Evolutionary conservation across 1,140 invertebrate species (phyloP).

Genomic region (Diorhabda sublineata): DNA sequence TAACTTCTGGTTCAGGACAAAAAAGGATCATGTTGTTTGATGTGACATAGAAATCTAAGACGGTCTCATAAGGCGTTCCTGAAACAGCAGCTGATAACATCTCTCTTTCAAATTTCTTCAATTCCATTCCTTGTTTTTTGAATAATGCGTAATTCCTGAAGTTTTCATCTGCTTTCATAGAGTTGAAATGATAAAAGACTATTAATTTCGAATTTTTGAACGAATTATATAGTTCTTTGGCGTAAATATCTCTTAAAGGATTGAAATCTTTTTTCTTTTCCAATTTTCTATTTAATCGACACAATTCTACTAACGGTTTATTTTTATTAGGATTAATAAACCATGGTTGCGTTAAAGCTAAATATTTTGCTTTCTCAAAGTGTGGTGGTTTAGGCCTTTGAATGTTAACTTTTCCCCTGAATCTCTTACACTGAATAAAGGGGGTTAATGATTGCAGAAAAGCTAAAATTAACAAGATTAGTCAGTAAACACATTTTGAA

Average conservation of each 20-base stretch:
- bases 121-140: conserved; percentile 60
- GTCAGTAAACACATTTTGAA: too few relatives aligned
- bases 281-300: conserved; percentile 26
- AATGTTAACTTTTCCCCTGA: conserved; percentile 68
- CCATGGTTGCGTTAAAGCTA: conserved; percentile 59
- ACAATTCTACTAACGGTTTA: conserved; percentile 43
- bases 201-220: conserved; percentile 67
- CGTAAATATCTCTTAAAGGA: conserved; percentile 66
- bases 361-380: conserved; percentile 58
- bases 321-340: conserved; percentile 48
- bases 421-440: conserved; percentile 56
- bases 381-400: conserved; percentile 64
- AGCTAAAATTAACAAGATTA: conserved; percentile 24
- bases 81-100: conserved; percentile 58
- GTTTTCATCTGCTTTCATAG: conserved; percentile 56
- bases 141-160: conserved; percentile 58
- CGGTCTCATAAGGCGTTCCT: conserved; percentile 58
- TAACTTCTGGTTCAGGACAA: conserved; percentile 56
- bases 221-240: conserved; percentile 63
- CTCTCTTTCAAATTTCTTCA: conserved; percentile 57
- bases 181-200: conserved; percentile 65
- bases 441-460: conserved; percentile 26
- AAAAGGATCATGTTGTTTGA: conserved; percentile 59
- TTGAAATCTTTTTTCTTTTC: conserved; percentile 49
- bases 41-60: conserved; percentile 55